phyloP scores from a whole-genome alignment of 2,113 vertebrate genomes.

The Labeo rohita region DNA sequence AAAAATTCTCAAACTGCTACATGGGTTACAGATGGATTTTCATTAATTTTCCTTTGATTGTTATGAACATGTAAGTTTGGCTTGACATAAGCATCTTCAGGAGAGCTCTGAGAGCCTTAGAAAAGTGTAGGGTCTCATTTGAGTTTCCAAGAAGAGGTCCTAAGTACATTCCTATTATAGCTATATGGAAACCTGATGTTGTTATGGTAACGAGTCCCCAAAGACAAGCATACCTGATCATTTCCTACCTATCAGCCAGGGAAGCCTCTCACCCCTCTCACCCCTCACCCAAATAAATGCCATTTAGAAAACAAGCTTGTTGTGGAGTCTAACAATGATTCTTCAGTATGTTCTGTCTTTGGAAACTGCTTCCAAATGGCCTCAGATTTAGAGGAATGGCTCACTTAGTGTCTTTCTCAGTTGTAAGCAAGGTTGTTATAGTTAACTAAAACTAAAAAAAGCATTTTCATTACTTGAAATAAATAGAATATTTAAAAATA shows the following conservation, averaged over 20 bases:
- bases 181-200: not conserved
- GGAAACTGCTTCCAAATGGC: not conserved
- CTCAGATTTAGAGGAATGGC: not conserved
- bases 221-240: conserved; percentile 15
- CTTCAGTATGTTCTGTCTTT: not conserved
- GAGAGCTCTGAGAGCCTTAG: no score
- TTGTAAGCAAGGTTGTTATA: no score
- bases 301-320: not conserved
- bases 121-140: not conserved
- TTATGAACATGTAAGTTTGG: no score
- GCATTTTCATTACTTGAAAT: no score
- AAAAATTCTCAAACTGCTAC: no score
- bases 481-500: no score
- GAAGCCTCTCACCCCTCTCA: not conserved
- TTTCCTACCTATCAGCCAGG: conserved; percentile 19
- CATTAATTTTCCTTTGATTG: no score
- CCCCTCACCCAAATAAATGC: not conserved
- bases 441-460: no score
- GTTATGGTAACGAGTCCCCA: conserved; percentile 45
- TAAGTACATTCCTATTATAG: not conserved
- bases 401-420: not conserved
- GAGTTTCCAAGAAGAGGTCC: not conserved
- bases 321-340: not conserved
- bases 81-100: no score
- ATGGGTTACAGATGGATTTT: no score